phyloP scores from a whole-genome alignment of 2,113 vertebrate genomes.

The Myiozetetes cayanensis region DNA sequence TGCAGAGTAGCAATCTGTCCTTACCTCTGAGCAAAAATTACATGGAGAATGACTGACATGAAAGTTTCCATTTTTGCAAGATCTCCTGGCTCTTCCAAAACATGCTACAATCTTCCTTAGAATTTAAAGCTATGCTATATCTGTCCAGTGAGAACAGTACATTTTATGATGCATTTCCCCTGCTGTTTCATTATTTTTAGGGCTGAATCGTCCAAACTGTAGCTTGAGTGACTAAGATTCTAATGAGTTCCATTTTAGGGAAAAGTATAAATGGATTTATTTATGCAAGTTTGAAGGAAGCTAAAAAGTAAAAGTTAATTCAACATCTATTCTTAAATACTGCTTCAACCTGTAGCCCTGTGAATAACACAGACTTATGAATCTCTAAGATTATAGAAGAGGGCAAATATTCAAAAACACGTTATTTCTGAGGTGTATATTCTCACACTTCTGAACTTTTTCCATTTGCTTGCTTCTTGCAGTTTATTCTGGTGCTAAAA shows the following conservation, averaged over 20 bases:
- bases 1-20: not conserved
- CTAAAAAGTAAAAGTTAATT: not conserved
- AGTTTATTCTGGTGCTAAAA: not conserved
- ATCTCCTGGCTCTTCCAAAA: not conserved
- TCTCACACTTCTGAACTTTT: not conserved
- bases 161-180: not conserved
- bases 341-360: not conserved
- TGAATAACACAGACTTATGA: not conserved
- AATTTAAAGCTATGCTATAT: conserved; percentile 2
- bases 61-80: not conserved
- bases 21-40: not conserved
- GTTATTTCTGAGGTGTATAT: not conserved
- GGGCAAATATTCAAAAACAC: not conserved
- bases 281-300: not conserved
- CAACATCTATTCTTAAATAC: not conserved
- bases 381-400: not conserved
- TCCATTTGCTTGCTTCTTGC: not conserved
- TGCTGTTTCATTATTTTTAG: conserved; percentile 2
- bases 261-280: conserved; percentile 5
- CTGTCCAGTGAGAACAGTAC: not conserved
- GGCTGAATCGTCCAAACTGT: not conserved
- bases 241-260: not conserved
- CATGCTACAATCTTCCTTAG: not conserved
- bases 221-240: not conserved
- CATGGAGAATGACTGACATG: not conserved